Base-by-base conservation (phyloP, 2,888 invertebrate genomes). In the Plemyria rubiginata region DNA sequence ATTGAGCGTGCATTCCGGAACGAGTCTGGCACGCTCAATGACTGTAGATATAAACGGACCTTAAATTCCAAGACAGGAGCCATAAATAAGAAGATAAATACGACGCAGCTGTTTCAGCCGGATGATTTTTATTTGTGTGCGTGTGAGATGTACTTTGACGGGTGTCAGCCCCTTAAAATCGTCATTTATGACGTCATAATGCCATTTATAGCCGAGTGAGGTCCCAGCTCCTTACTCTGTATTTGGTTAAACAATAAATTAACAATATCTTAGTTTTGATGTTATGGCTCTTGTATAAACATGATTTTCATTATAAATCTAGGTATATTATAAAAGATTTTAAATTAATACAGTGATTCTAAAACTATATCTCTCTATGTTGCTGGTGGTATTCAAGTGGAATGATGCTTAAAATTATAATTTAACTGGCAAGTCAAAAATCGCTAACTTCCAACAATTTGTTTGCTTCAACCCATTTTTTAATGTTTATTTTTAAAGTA, bases 201-300 rank as follows among this genome's bases (percentile, higher is more conserved):
- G 22, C 22, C 22, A 22, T 22, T n/a, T n/a, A n/a, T n/a, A n/a
- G 22, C 22, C 22, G 22, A 22, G 22, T 22, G 3, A 32, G 32
- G 32, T 45, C 15, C 45, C 41, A 45, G 16, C 45, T 48, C 40
- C n/a, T 22, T 53, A 29, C 46, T 52, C 43, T 54, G 36, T 49
- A 67, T 71, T 69, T 66, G 69, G 65, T 69, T 68, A 62, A 56
- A 68, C 60, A 65, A 68, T 68, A 71, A 71, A 70, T 70, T 65
- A 71, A 68, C 54, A 62, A 64, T 67, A 70, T 56, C 62, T 59
- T 61, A 67, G 50, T 66, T 60, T 65, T 65, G 65, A 67, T 63
- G 64, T 78, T 80, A 82, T 82, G 81, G 81, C 81, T 72, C 73
- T 75, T 68, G 70, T 77, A 72, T 73, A 73, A 75, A 79, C 74